Conservation (phyloP, 2,797 vertebrate genomes). For the Sebastes vulpes region DNA sequence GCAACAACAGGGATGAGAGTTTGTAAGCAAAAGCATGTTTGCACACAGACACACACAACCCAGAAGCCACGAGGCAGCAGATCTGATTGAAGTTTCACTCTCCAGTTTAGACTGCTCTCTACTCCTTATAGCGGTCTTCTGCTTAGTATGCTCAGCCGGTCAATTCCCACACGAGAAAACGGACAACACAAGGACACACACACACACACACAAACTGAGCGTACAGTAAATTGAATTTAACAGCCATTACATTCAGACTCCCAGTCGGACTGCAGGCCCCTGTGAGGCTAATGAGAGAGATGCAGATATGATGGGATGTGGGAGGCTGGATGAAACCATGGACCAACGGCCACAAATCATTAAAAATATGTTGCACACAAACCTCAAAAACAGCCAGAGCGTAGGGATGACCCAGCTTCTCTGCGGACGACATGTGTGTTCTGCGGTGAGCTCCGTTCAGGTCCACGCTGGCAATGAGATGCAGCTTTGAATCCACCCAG, state of each 20-base stretch:
- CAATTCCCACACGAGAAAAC: slow-evolving; percentile 10
- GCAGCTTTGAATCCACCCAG: slow-evolving; percentile 98
- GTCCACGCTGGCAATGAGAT: slow-evolving; percentile 94
- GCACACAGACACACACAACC: background rate
- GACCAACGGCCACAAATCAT: background rate
- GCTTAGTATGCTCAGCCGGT: slow-evolving; percentile 40
- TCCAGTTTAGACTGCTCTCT: slow-evolving; percentile 26
- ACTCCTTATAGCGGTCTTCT: slow-evolving; percentile 15
- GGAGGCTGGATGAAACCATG: slow-evolving; percentile 17
- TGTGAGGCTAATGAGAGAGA: slow-evolving; percentile 29
- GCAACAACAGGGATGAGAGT: background rate
- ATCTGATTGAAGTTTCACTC: slow-evolving; percentile 5
- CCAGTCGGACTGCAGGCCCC: slow-evolving; percentile 21
- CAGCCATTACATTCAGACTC: slow-evolving; percentile 37
- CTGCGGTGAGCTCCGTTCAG: slow-evolving; percentile 93
- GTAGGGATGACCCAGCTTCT: slow-evolving; percentile 93
- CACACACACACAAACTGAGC: slow-evolving; percentile 47
- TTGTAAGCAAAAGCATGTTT: background rate
- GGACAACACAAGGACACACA: slow-evolving; percentile 66
- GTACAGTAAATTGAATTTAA: slow-evolving; percentile 68
- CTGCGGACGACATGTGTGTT: slow-evolving; percentile 91
- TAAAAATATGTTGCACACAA: slow-evolving; percentile 21
- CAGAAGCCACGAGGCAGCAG: background rate
- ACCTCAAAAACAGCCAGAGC: slow-evolving; percentile 98
- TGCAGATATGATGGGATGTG: slow-evolving; percentile 40